phyloP scores from a whole-genome alignment of 1,140 invertebrate genomes.

The Drosophila ohnishii region DNA sequence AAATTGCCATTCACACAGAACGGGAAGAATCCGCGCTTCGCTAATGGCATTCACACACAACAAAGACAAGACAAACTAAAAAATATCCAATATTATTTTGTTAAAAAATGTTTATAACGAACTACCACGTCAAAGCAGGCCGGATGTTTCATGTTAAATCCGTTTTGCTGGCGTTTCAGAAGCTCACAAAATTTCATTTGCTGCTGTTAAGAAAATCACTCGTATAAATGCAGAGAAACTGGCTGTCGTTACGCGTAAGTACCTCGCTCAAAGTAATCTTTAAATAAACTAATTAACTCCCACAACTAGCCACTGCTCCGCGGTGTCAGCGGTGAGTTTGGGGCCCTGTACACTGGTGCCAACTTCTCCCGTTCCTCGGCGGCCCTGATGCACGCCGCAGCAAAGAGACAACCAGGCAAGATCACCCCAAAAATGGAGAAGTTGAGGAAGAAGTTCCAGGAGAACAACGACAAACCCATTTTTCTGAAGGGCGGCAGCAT shows the following conservation, averaged over 20 bases:
- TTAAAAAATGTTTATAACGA: not conserved
- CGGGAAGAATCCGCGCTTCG: no score
- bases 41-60: no score
- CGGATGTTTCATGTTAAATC: not conserved
- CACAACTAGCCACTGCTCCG: conserved; percentile 39
- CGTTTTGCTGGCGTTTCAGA: not conserved
- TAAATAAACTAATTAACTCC: not conserved
- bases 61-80: no score
- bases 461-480: conserved; percentile 85
- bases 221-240: conserved; percentile 59
- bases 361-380: conserved; percentile 19
- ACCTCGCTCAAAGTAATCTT: not conserved
- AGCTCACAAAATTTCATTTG: conserved; percentile 14
- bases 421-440: conserved; percentile 64
- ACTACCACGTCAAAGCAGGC: not conserved
- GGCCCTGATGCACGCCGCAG: conserved; percentile 2
- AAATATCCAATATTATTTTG: not conserved
- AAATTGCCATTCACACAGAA: not conserved
- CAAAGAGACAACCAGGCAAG: conserved; percentile 28
- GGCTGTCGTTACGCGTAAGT: conserved; percentile 53
- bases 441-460: conserved; percentile 83
- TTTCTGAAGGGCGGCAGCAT: conserved; percentile 85
- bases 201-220: not conserved
- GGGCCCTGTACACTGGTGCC: not conserved
- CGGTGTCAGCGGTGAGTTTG: conserved; percentile 2